phyloP scores from a whole-genome alignment of 2,888 invertebrate species.

The Xanthorhoe spadicearia region DNA sequence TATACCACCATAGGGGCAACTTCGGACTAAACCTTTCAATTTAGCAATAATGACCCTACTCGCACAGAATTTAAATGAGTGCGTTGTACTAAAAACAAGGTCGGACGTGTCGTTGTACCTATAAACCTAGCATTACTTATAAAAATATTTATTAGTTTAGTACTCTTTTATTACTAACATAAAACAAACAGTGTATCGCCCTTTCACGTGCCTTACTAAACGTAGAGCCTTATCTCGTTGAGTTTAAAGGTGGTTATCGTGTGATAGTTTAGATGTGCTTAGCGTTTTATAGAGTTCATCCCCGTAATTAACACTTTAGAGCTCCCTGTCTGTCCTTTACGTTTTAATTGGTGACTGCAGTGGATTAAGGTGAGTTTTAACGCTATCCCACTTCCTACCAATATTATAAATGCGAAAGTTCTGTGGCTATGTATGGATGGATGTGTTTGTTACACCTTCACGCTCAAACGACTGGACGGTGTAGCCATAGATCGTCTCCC shows the following conservation, averaged over 20 bases:
- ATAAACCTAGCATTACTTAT: conserved; percentile 10
- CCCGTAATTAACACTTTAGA: conserved; percentile 42
- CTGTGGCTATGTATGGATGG: no score
- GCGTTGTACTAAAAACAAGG: not conserved
- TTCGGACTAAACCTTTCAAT: not conserved
- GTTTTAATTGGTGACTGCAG: conserved; percentile 33
- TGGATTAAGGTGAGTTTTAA: conserved; percentile 14
- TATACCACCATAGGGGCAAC: not conserved
- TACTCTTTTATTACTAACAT: conserved; percentile 28
- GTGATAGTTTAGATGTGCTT: conserved; percentile 33
- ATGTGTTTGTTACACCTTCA: no score
- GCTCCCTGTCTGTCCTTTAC: conserved; percentile 32
- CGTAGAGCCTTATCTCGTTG: conserved; percentile 19
- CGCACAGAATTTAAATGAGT: not conserved
- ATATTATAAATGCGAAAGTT: no score
- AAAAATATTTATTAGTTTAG: conserved; percentile 23
- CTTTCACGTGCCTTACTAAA: conserved; percentile 4
- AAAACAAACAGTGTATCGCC: conserved; percentile 28
- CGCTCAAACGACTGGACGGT: no score
- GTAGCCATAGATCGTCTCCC: not conserved
- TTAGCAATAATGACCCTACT: no score
- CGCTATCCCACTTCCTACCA: no score
- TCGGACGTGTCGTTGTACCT: not conserved
- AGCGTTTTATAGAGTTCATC: conserved; percentile 37
- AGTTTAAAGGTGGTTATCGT: conserved; percentile 33